Evolutionary conservation across 2,113 vertebrate species (phyloP).

Genomic region (Accipiter virgatus): DNA sequence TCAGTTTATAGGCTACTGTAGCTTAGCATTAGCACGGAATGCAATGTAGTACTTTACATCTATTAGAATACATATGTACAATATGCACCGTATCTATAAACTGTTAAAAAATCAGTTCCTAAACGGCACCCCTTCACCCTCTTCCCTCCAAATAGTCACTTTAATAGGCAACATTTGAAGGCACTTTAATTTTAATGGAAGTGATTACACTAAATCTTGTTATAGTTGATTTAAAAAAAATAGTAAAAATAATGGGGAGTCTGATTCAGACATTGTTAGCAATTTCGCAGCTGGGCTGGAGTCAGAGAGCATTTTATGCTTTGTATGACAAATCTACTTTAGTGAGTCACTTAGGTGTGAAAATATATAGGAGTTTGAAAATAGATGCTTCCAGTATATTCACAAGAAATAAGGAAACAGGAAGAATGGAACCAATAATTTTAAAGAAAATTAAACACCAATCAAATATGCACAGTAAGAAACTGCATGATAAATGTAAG

Average conservation of each 20-base stretch:
- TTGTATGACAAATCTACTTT: conserved; percentile 8
- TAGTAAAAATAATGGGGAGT: background rate
- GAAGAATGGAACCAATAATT: background rate
- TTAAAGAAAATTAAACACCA: conserved; percentile 19
- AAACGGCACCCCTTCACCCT: background rate
- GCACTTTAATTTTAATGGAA: conserved; percentile 30
- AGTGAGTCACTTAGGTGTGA: conserved; percentile 6
- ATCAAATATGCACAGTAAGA: conserved; percentile 49
- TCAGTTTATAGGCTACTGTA: conserved; percentile 43
- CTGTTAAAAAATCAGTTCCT: conserved; percentile 13
- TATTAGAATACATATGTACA: conserved; percentile 42
- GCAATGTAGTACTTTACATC: conserved; percentile 47
- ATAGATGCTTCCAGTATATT: background rate
- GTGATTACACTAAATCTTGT: background rate
- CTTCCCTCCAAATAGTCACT: background rate
- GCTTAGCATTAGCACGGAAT: conserved; percentile 54
- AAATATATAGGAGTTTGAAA: background rate
- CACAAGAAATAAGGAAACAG: background rate
- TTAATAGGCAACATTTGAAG: conserved; percentile 9
- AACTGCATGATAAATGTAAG: conserved; percentile 44
- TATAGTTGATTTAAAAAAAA: background rate
- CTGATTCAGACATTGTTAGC: background rate
- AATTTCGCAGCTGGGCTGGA: conserved; percentile 14
- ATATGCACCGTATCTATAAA: conserved; percentile 21
- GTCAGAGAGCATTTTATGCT: background rate